These are phyloP conservation scores for Lochmaea crataegi DNA, from an alignment of 2,888 invertebrate genomes.

Conservation along the genomic window DNA sequence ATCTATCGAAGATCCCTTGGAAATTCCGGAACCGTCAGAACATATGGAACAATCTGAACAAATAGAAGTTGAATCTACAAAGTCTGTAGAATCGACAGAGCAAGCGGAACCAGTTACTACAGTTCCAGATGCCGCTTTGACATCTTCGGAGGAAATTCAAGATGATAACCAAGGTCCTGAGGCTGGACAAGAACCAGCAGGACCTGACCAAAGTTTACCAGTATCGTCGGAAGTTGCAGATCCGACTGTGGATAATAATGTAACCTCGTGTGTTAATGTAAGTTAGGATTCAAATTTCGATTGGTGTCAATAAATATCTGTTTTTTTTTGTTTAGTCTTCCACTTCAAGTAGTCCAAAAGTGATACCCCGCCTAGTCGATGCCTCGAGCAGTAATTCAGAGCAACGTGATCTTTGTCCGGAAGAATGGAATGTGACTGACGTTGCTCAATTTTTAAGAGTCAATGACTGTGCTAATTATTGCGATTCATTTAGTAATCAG, in stretches of 20 bases:
- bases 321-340: slow-evolving; percentile 53
- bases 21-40: slow-evolving; percentile 7
- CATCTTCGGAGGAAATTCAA: slow-evolving; percentile 33
- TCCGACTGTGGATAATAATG: slow-evolving; percentile 70
- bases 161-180: slow-evolving; percentile 67
- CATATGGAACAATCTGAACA: slow-evolving; percentile 5
- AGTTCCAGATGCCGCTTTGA: slow-evolving; percentile 10
- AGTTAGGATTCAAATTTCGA: slow-evolving; percentile 47
- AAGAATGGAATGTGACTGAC: slow-evolving; percentile 85
- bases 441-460: slow-evolving; percentile 90
- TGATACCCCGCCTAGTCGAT: slow-evolving; percentile 75
- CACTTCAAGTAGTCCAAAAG: slow-evolving; percentile 65
- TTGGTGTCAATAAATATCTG: neutral
- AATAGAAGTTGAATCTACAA: slow-evolving; percentile 11
- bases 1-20: neutral
- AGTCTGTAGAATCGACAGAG: neutral
- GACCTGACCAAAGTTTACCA: slow-evolving; percentile 68
- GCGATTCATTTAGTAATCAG: slow-evolving; percentile 73
- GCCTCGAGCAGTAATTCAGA: slow-evolving; percentile 68
- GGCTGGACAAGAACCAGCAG: slow-evolving; percentile 69
- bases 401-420: slow-evolving; percentile 71
- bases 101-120: slow-evolving; percentile 6
- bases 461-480: slow-evolving; percentile 84
- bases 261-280: slow-evolving; percentile 74
- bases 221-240: slow-evolving; percentile 64